A percentile compares a stretch with the other conserved stretches of the same genome.
Evolutionary conservation across 2,113 vertebrate species (phyloP).

Genomic region (human (Homo sapiens)): DNA sequence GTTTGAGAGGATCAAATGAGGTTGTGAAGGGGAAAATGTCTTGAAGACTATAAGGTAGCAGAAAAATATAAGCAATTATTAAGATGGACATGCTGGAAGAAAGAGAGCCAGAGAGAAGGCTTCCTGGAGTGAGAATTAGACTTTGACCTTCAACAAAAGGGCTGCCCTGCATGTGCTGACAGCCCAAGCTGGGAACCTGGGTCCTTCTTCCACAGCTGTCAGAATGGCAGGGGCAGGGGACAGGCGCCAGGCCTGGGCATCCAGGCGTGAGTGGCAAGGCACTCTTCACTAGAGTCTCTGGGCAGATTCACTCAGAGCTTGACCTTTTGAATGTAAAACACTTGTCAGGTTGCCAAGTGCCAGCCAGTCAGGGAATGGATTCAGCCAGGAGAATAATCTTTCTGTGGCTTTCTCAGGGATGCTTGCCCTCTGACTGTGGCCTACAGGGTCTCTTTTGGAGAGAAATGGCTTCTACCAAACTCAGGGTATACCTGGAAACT

Average conservation of each 20-base stretch:
- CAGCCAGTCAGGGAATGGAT: constrained; percentile 54
- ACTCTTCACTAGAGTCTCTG: constrained; percentile 45
- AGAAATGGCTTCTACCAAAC: background rate
- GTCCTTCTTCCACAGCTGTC: constrained; percentile 60
- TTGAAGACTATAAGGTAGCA: background rate
- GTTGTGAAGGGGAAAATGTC: constrained; percentile 28
- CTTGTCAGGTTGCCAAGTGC: constrained; percentile 80
- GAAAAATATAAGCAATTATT: constrained; percentile 49
- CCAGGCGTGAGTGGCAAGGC: constrained; percentile 77
- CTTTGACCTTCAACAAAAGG: constrained; percentile 70
- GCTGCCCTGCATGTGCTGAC: constrained; percentile 72
- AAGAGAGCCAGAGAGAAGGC: background rate
- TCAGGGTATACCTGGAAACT: background rate
- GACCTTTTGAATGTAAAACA: constrained; percentile 85
- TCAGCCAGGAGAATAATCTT: background rate
- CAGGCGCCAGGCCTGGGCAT: constrained; percentile 78
- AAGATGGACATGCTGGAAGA: constrained; percentile 1
- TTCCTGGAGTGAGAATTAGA: constrained; percentile 65
- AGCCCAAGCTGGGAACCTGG: constrained; percentile 69
- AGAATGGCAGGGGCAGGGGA: constrained; percentile 76
- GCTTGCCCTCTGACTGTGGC: background rate
- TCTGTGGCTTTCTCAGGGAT: background rate
- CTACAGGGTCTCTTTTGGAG: background rate
- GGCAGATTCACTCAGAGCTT: constrained; percentile 69
- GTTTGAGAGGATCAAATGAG: background rate